Evolutionary conservation across 2,888 invertebrate genomes (phyloP), one percentile per base, ranked within the genome.

Genomic region (Athalia rosae): DNA sequence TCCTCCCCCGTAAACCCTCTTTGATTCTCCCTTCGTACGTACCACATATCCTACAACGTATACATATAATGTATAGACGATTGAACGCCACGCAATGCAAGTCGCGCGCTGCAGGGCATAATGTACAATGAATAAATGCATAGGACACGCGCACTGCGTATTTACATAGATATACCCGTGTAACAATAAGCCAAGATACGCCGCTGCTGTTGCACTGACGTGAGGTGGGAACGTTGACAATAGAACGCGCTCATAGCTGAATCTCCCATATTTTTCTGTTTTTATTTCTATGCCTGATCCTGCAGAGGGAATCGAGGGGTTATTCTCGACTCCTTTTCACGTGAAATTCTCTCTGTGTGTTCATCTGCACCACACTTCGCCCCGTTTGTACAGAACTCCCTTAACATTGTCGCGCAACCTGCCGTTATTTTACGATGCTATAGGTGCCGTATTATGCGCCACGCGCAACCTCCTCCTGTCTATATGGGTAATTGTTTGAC

Each of bases 81-180:
- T 58, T 13, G 69, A 43, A 58, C 69, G 28, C 66, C 4, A 66
- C 50, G 50, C 45, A 45, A 13, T 62, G 28, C 6, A 41, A 11
- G 3, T 3, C 45, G 6, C 45, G 45, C 11, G 47, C 64, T 53
- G 53, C 53, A 61, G 13, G 77, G 66, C 61, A 83, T 87, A 87
- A 87, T 85, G 28, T 28, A 83, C 83, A 84, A 87, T 86, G 86
- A 86, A 85, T 88, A 86, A 87, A 87, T 87, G 85, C 85, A 87
- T 85, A 83, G 83, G 80, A 73, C 77, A 79, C 79, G 61, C 77
- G 77, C 62, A 47, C 45, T 48, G 53, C 47, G 77, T 62, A 67
- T 87, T 86, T 85, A 85, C 86, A 87, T 87, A 85, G 87, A 86
- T 87, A 85, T 83, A 83, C 47, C 74, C 80, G 85, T 86, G 84